A percentile compares a stretch with the other conserved stretches of the same genome.
Conservation (phyloP, 1,140 invertebrate genomes). For the Cataglyphis hispanica region DNA sequence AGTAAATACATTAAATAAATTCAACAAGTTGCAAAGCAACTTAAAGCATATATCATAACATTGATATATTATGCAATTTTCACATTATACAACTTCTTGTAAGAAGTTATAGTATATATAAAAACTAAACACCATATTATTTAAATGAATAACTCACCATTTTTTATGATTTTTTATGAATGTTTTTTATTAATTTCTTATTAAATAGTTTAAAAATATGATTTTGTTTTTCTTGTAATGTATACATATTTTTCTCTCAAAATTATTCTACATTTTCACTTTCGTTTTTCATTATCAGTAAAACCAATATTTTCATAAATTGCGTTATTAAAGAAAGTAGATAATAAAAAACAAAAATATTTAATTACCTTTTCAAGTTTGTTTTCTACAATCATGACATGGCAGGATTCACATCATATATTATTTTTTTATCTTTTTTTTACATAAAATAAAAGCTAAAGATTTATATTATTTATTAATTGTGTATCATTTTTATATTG, state of each 20-base stretch:
- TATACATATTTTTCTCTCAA: slow-evolving; percentile 2
- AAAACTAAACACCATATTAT: slow-evolving; percentile 15
- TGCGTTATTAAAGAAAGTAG: not conserved
- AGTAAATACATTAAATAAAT: not conserved
- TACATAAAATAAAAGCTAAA: not conserved
- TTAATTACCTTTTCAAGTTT: slow-evolving; percentile 60
- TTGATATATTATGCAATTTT: slow-evolving; percentile 19
- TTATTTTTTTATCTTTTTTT: not conserved
- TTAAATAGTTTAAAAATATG: slow-evolving; percentile 1
- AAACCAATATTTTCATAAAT: slow-evolving; percentile 24
- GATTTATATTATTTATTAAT: not conserved
- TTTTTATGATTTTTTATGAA: slow-evolving; percentile 35
- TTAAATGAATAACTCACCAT: not conserved
- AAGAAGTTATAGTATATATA: not conserved
- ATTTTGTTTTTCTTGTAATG: not conserved
- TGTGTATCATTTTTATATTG: not conserved
- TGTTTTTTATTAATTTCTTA: not conserved
- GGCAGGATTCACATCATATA: slow-evolving; percentile 8
- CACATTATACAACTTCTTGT: slow-evolving; percentile 26
- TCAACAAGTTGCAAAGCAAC: slow-evolving; percentile 43
- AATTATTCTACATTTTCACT: slow-evolving; percentile 5
- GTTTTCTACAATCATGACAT: not conserved
- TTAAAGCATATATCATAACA: slow-evolving; percentile 39
- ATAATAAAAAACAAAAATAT: not conserved
- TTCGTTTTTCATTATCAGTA: not conserved